Evolutionary conservation across 1,140 invertebrate species (phyloP).

Genomic region (Aphelinus certus): DNA sequence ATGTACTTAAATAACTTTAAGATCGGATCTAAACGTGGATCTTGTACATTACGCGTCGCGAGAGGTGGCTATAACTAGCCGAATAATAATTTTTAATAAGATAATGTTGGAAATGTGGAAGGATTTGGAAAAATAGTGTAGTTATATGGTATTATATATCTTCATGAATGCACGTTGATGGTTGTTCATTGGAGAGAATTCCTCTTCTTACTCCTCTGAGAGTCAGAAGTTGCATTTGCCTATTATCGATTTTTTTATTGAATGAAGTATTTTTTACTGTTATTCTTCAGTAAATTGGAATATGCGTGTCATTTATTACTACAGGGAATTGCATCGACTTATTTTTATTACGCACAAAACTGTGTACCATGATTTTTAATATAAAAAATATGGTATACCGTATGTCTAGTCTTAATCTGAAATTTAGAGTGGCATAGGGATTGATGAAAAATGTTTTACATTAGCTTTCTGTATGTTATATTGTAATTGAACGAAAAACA

Average conservation of each 20-base stretch:
- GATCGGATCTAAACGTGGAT: constrained; percentile 3
- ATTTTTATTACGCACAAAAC: constrained; percentile 1
- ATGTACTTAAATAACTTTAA: constrained; percentile 34
- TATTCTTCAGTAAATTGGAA: too few relatives aligned
- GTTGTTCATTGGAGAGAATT: too few relatives aligned
- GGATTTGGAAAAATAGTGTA: too few relatives aligned
- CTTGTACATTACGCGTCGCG: constrained; percentile 17
- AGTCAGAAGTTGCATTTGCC: constrained; percentile 2
- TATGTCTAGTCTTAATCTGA: constrained; percentile 30
- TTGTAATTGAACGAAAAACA: constrained; percentile 12
- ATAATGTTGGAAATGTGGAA: constrained; percentile 16
- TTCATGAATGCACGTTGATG: too few relatives aligned
- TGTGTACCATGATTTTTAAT: constrained; percentile 20
- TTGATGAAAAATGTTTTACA: constrained; percentile 29
- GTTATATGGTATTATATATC: too few relatives aligned
- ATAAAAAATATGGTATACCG: constrained; percentile 20
- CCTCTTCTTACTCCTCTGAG: too few relatives aligned
- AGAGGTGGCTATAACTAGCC: constrained; percentile 16
- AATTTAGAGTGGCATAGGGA: constrained; percentile 1
- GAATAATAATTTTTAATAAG: constrained; percentile 25
- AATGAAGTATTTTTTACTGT: not conserved
- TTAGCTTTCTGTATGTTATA: constrained; percentile 26
- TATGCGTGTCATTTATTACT: too few relatives aligned
- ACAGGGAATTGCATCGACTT: not conserved
- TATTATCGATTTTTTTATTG: not conserved